Percentiles rank a stretch among this genome's conserved stretches.
phyloP scores from a whole-genome alignment of 2,888 invertebrate species.

The Pristionchus japonicus region DNA sequence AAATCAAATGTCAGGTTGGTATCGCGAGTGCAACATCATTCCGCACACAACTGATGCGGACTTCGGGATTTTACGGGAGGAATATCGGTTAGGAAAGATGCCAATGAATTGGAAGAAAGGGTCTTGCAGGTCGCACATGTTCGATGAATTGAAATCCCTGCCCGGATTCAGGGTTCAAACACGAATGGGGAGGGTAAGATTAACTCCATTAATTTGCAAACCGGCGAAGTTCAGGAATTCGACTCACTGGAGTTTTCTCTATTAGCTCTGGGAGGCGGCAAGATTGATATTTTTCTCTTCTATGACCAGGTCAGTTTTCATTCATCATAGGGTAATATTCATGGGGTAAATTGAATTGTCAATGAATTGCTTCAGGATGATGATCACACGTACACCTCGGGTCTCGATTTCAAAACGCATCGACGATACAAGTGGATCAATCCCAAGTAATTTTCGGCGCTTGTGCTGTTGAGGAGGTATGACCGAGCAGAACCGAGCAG shows the following conservation, averaged over 20 bases:
- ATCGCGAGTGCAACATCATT: constrained; percentile 37
- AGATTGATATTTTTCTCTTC: not conserved
- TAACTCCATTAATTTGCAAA: not conserved
- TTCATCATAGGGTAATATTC: too few relatives aligned
- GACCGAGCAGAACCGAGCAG: too few relatives aligned
- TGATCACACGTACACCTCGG: constrained; percentile 3
- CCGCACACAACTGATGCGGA: constrained; percentile 39
- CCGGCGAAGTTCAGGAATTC: not conserved
- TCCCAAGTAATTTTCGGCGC: constrained; percentile 8
- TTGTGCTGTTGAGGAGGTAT: too few relatives aligned
- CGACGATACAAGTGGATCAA: constrained; percentile 10
- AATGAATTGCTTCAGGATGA: not conserved
- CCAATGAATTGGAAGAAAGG: not conserved
- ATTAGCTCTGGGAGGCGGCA: not conserved
- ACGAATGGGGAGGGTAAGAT: not conserved
- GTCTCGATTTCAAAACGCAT: not conserved
- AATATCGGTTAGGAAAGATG: too few relatives aligned
- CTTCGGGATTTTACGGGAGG: not conserved
- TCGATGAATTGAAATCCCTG: not conserved
- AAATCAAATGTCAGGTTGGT: not conserved
- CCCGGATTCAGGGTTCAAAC: not conserved
- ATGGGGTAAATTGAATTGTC: too few relatives aligned
- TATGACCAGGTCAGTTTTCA: too few relatives aligned
- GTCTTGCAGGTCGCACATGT: not conserved
- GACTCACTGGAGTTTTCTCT: constrained; percentile 29